These are phyloP conservation scores for Microcebus griseorufus DNA, from an alignment of 2,113 vertebrate genomes.

Conservation along the genomic window DNA sequence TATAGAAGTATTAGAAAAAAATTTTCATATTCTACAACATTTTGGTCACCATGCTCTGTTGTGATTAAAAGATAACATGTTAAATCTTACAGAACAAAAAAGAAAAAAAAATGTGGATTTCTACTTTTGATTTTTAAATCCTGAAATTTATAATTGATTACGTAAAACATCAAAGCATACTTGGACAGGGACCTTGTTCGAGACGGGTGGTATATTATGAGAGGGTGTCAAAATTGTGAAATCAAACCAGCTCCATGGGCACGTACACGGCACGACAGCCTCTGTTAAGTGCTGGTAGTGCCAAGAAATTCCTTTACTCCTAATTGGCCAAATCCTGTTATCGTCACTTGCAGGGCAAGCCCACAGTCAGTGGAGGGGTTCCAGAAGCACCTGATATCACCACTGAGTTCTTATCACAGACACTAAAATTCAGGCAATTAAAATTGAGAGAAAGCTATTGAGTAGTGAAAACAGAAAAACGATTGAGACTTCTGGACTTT, in stretches of 20 bases:
- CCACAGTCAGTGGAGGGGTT: background rate
- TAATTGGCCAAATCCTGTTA: background rate
- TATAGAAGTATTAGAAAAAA: too few relatives aligned
- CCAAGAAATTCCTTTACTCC: background rate
- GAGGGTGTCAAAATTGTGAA: background rate
- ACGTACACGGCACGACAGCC: background rate
- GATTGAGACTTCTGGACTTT: background rate
- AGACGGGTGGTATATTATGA: background rate
- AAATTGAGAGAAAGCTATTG: background rate
- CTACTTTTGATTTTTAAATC: conserved; percentile 23
- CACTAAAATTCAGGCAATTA: conserved; percentile 5
- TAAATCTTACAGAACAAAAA: conserved; percentile 20
- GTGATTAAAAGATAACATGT: background rate
- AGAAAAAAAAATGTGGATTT: background rate
- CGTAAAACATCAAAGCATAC: background rate
- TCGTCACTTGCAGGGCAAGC: background rate
- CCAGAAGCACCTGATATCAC: background rate
- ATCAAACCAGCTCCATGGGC: background rate
- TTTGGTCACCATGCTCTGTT: too few relatives aligned
- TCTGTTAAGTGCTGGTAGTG: background rate
- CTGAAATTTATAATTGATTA: background rate
- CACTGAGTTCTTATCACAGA: conserved; percentile 19
- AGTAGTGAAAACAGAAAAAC: background rate
- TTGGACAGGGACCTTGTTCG: background rate
- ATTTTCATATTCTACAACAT: too few relatives aligned